These are phyloP conservation scores for Stegostoma tigrinum DNA, from an alignment of 2,113 vertebrate genomes.

Conservation along the genomic window DNA sequence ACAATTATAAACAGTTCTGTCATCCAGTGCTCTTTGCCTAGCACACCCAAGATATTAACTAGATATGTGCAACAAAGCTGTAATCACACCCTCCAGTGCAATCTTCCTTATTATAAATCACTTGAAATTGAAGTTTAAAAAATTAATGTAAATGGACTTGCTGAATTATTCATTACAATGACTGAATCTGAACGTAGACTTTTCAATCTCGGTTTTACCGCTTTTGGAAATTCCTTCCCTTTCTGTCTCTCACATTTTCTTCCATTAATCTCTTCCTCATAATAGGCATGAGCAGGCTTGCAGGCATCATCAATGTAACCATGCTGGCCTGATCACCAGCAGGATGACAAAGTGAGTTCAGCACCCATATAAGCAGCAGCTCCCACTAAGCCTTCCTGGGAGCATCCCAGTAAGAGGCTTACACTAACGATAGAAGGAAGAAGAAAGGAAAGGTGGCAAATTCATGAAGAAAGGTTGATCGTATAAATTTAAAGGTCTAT, in stretches of 20 bases:
- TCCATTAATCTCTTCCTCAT: not conserved
- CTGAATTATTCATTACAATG: conserved; percentile 35
- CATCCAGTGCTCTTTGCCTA: not conserved
- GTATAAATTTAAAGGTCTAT: conserved; percentile 21
- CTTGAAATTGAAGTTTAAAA: conserved; percentile 35
- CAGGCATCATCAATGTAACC: not conserved
- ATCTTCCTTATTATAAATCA: conserved; percentile 33
- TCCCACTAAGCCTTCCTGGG: not conserved
- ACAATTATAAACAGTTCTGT: conserved; percentile 19
- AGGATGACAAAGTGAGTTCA: not conserved
- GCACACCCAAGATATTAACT: conserved; percentile 33
- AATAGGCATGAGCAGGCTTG: not conserved
- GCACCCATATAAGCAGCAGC: too few species aligned
- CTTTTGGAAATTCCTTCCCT: conserved; percentile 7
- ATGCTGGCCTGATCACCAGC: not conserved
- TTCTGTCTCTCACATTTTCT: not conserved
- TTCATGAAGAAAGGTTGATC: not conserved
- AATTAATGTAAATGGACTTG: conserved; percentile 22
- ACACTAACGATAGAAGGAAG: not conserved
- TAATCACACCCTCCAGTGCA: conserved; percentile 26
- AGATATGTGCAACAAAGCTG: not conserved
- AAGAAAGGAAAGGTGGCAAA: not conserved
- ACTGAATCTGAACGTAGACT: conserved; percentile 9
- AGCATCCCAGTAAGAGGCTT: not conserved
- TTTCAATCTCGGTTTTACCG: conserved; percentile 9